Evolutionary conservation across 2,113 vertebrate species (phyloP).

Genomic region (Rhizomys pruinosus): DNA sequence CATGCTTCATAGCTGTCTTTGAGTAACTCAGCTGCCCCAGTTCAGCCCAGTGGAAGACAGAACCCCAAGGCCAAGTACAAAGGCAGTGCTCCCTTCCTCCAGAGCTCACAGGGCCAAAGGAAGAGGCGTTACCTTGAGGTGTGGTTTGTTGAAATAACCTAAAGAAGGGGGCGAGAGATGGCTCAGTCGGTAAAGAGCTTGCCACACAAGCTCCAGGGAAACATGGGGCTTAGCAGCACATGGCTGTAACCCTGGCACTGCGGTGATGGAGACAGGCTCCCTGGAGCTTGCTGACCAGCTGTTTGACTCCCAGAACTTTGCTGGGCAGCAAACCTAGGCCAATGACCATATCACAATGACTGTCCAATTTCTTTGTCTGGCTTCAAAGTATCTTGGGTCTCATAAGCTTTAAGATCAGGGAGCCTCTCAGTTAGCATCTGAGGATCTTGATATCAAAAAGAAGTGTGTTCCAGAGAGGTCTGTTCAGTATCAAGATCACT

Average conservation of each 20-base stretch:
- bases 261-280: background rate
- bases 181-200: background rate
- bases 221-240: too few relatives aligned
- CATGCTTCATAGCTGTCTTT: rapidly evolving
- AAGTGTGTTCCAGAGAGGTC: background rate
- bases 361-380: background rate
- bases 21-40: background rate
- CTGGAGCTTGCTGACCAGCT: background rate
- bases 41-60: background rate
- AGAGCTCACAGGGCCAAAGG: background rate
- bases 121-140: background rate
- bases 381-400: background rate
- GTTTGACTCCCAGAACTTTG: background rate
- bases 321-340: background rate
- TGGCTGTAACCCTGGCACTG: background rate
- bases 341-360: background rate
- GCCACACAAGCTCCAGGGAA: background rate
- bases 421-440: background rate
- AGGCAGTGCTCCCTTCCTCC: background rate
- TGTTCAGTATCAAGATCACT: background rate
- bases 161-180: background rate
- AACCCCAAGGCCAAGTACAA: background rate
- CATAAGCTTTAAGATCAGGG: background rate
- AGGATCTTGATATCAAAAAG: background rate
- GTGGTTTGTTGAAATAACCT: background rate